These are phyloP conservation scores for Laticauda laticaudata DNA, from an alignment of 2,113 vertebrate genomes.

Conservation along the genomic window DNA sequence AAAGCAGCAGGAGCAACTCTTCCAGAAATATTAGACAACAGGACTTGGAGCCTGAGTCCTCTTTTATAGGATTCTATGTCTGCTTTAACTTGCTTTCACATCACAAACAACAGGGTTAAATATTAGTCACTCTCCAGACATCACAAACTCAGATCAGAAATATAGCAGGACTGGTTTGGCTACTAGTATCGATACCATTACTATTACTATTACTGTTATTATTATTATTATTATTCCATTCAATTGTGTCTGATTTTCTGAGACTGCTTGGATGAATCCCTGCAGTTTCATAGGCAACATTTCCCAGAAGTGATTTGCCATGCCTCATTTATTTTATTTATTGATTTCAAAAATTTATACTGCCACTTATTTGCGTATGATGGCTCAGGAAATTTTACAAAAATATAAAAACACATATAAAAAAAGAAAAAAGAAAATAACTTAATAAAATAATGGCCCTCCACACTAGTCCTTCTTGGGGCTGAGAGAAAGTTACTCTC, in stretches of 20 bases:
- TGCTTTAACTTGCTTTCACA: not conserved
- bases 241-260: not conserved
- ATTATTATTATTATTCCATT: not conserved
- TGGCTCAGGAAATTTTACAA: too few species aligned
- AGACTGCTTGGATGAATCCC: not conserved
- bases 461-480: not conserved
- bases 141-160: not conserved
- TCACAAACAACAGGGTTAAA: not conserved
- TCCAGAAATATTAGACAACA: not conserved
- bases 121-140: not conserved
- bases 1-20: not conserved
- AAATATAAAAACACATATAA: too few species aligned
- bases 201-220: not conserved
- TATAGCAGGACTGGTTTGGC: not conserved
- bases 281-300: not conserved
- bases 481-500: not conserved
- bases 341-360: too few species aligned
- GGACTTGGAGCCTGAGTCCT: not conserved
- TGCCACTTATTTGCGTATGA: too few species aligned
- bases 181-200: not conserved
- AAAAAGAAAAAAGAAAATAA: too few species aligned
- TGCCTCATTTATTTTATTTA: not conserved
- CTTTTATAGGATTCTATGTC: not conserved
- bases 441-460: too few species aligned
- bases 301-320: not conserved